A percentile compares a stretch with the other conserved stretches of the same genome.
These are phyloP conservation scores for Rhaphigaster nebulosa DNA, from an alignment of 2,888 invertebrate genomes.

Conservation along the genomic window DNA sequence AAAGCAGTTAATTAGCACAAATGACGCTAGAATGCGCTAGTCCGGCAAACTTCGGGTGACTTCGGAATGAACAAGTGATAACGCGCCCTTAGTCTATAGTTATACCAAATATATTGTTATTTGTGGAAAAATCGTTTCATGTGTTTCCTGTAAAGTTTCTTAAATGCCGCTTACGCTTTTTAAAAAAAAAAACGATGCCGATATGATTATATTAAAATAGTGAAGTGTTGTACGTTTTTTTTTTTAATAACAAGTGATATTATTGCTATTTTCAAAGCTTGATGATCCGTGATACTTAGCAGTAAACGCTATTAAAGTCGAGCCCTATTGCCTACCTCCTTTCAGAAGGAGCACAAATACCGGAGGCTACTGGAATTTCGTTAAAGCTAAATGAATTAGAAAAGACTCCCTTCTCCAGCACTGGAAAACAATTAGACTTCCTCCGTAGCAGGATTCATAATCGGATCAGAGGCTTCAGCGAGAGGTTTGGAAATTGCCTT, in stretches of 20 bases:
- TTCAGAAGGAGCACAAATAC: neutral
- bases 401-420: slow-evolving; percentile 4
- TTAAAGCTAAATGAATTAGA: slow-evolving; percentile 17
- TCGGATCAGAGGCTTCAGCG: neutral
- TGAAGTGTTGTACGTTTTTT: no score
- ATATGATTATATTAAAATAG: no score
- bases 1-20: no score
- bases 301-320: neutral
- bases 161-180: no score
- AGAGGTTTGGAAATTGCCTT: slow-evolving; percentile 11
- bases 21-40: no score
- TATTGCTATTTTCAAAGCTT: neutral
- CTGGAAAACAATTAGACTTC: slow-evolving; percentile 25
- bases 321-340: neutral
- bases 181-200: no score
- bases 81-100: no score
- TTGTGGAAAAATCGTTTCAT: no score
- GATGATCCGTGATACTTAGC: neutral
- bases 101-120: no score
- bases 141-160: no score
- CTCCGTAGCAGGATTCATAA: slow-evolving; percentile 14
- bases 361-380: slow-evolving; percentile 3
- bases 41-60: no score
- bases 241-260: neutral
- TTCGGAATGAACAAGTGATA: no score